Evolutionary conservation across 2,888 invertebrate genomes (phyloP).

Genomic region (Catocala nupta): DNA sequence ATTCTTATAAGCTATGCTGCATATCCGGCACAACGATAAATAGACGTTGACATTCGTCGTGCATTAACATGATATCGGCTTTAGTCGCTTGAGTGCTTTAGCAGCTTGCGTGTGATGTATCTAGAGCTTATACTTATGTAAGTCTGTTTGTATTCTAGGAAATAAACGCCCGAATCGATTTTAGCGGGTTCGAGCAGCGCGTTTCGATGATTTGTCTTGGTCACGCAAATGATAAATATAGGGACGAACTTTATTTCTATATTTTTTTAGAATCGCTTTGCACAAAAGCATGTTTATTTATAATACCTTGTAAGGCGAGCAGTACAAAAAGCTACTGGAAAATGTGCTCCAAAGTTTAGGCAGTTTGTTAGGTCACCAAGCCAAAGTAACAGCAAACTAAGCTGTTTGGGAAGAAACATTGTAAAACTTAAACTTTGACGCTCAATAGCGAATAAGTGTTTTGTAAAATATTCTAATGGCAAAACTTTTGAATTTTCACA

Average conservation of each 20-base stretch:
- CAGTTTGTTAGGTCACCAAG: background rate
- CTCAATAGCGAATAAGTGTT: conserved; percentile 4
- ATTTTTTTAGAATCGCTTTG: no score
- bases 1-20: background rate
- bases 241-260: no score
- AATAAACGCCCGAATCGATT: conserved; percentile 44
- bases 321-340: background rate
- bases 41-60: conserved; percentile 20
- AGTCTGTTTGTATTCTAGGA: conserved; percentile 22
- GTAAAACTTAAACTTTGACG: conserved; percentile 1
- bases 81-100: conserved; percentile 13
- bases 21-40: conserved; percentile 4
- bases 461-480: conserved; percentile 11
- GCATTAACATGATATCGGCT: conserved; percentile 38
- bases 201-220: conserved; percentile 51
- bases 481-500: conserved; percentile 19
- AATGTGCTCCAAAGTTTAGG: background rate
- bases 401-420: background rate
- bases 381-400: background rate
- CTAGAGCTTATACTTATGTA: background rate
- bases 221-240: conserved; percentile 44
- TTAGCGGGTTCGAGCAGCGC: conserved; percentile 22
- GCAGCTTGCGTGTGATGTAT: background rate
- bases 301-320: no score
- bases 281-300: no score